A percentile compares a stretch with the other conserved stretches of the same genome.
These are phyloP conservation scores for Ephestia elutella DNA, from an alignment of 1,140 invertebrate genomes.

Conservation along the genomic window DNA sequence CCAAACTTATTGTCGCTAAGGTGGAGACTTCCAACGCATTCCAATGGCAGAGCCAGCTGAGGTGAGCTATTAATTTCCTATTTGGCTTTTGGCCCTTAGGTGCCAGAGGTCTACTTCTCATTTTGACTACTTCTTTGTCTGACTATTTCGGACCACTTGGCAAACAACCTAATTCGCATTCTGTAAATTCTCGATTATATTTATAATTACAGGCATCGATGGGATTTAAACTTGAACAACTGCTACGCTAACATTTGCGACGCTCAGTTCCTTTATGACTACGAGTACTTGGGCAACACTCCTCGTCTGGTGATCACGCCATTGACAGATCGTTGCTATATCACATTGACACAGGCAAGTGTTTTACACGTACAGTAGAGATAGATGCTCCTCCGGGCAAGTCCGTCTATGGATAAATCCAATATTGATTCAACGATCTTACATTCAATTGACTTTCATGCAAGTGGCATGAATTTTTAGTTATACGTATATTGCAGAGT, in stretches of 20 bases:
- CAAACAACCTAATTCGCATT: too few species aligned
- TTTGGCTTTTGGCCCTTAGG: too few species aligned
- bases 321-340: slow-evolving; percentile 93
- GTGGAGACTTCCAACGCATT: slow-evolving; percentile 89
- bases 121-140: too few species aligned
- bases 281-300: slow-evolving; percentile 95
- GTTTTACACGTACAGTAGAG: background rate
- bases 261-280: slow-evolving; percentile 91
- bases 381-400: too few species aligned
- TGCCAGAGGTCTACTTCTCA: too few species aligned
- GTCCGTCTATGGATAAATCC: too few species aligned
- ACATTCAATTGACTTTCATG: too few species aligned
- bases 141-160: too few species aligned
- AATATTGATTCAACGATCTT: too few species aligned
- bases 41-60: slow-evolving; percentile 93
- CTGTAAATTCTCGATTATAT: background rate
- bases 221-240: slow-evolving; percentile 87
- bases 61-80: slow-evolving; percentile 67
- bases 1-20: slow-evolving; percentile 86
- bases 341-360: slow-evolving; percentile 88
- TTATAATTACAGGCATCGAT: slow-evolving; percentile 78
- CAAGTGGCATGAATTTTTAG: too few species aligned
- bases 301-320: slow-evolving; percentile 91
- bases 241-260: slow-evolving; percentile 97
- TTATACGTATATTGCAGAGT: slow-evolving; percentile 73